These are phyloP conservation scores for Oceanites oceanicus DNA, from an alignment of 2,113 vertebrate species.

Conservation along the genomic window DNA sequence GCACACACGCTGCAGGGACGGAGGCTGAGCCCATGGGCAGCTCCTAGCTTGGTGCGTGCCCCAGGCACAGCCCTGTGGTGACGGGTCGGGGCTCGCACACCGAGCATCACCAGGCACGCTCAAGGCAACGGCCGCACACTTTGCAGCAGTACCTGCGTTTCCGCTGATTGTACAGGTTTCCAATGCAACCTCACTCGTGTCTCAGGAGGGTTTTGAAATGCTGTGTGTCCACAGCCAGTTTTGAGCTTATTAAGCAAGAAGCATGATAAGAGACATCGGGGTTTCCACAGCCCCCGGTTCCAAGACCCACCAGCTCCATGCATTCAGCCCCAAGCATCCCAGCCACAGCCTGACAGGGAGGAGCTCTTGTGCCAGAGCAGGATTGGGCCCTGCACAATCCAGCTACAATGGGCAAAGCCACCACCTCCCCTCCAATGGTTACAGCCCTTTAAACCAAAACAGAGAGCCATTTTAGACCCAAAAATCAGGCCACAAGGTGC, in stretches of 20 bases:
- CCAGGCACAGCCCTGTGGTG: neutral
- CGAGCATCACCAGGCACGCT: rapidly evolving
- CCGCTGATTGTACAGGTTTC: rapidly evolving
- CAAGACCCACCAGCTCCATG: neutral
- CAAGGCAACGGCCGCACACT: neutral
- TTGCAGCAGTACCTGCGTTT: rapidly evolving
- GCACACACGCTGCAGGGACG: neutral
- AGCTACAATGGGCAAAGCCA: neutral
- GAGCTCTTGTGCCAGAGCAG: neutral
- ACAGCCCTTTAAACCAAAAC: neutral
- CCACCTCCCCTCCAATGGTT: neutral
- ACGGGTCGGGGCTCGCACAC: neutral
- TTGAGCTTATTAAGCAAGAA: neutral
- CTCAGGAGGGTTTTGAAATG: neutral
- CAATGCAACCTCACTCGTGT: rapidly evolving
- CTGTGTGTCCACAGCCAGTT: neutral
- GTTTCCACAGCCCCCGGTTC: neutral
- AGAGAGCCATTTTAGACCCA: neutral
- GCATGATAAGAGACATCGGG: neutral
- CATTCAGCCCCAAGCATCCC: neutral
- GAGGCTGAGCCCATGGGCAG: neutral
- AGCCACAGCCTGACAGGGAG: neutral
- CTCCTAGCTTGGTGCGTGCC: neutral
- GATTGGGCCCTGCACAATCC: neutral
- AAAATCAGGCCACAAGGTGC: neutral